These are phyloP conservation scores for Archilochus colubris DNA, from an alignment of 2,113 vertebrate genomes.

Conservation along the genomic window DNA sequence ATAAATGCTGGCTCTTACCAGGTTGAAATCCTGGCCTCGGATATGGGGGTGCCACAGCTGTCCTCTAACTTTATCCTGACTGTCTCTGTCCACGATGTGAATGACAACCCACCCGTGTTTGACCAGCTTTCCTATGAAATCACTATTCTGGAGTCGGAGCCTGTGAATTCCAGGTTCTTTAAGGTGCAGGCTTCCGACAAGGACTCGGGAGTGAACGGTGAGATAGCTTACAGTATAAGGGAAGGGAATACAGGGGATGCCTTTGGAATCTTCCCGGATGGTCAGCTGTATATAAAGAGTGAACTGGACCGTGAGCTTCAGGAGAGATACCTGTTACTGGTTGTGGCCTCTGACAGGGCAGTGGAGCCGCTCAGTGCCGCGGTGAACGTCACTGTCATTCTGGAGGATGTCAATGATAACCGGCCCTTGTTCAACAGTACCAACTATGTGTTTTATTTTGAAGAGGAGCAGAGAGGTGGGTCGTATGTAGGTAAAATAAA, in stretches of 20 bases:
- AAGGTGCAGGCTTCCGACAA: conserved; percentile 92
- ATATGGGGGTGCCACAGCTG: conserved; percentile 89
- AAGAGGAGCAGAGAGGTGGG: conserved; percentile 91
- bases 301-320: conserved; percentile 95
- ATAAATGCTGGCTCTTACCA: conserved; percentile 90
- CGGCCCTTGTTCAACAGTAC: conserved; percentile 96
- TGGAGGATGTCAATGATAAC: conserved; percentile 97
- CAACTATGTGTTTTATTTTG: conserved; percentile 94
- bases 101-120: conserved; percentile 94
- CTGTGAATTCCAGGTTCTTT: conserved; percentile 96
- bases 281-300: conserved; percentile 93
- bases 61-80: conserved; percentile 88
- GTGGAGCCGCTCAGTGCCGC: conserved; percentile 90
- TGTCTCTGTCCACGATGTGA: conserved; percentile 93
- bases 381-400: conserved; percentile 90
- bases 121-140: conserved; percentile 97
- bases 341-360: conserved; percentile 90
- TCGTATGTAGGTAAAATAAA: conserved; percentile 87
- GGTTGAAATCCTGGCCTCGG: conserved; percentile 89
- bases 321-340: conserved; percentile 87
- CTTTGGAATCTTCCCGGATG: conserved; percentile 97
- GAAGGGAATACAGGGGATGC: conserved; percentile 89
- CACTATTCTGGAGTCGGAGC: conserved; percentile 89
- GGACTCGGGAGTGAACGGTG: conserved; percentile 93
- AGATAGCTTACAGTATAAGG: conserved; percentile 90